Conservation (phyloP, 2,113 vertebrate species). For the Hirundichthys speculiger region DNA sequence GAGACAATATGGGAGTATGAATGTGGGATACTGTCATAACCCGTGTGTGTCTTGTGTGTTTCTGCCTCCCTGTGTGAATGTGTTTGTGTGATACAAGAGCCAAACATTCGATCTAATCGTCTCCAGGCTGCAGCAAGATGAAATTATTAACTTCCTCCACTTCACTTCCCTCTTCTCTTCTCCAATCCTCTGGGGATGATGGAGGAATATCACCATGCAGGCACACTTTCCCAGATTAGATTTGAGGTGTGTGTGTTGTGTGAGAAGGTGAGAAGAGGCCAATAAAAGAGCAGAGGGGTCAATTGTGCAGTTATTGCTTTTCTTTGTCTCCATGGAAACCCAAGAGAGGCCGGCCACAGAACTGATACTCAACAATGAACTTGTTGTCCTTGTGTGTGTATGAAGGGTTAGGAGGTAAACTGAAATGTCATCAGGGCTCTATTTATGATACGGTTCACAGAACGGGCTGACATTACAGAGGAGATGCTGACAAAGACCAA, state of each 20-base stretch:
- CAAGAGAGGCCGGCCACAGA: constrained; percentile 43
- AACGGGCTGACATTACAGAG: constrained; percentile 49
- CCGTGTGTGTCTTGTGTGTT: constrained; percentile 21
- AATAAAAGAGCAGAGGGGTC: constrained; percentile 76
- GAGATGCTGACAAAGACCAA: constrained; percentile 24
- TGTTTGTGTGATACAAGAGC: constrained; percentile 32
- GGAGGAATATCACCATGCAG: constrained; percentile 58
- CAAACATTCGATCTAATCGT: constrained; percentile 64
- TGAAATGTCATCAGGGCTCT: constrained; percentile 67
- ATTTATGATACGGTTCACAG: constrained; percentile 61
- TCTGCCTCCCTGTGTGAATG: constrained; percentile 5
- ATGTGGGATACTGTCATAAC: constrained; percentile 13
- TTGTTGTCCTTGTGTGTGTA: constrained; percentile 19
- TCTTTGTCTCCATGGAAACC: constrained; percentile 70
- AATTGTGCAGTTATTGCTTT: constrained; percentile 82
- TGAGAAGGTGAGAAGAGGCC: constrained; percentile 59
- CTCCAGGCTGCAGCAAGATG: constrained; percentile 58
- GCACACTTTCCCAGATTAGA: constrained; percentile 71
- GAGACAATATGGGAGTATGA: constrained; percentile 13
- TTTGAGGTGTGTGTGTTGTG: constrained; percentile 57
- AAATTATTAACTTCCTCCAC: constrained; percentile 69
- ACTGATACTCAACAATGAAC: constrained; percentile 55
- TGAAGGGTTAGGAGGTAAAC: constrained; percentile 59
- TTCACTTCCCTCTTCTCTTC: constrained; percentile 25
- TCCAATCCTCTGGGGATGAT: constrained; percentile 47